These are phyloP conservation scores for Morpho deidamia DNA, from an alignment of 2,888 invertebrate species.

Conservation along the genomic window DNA sequence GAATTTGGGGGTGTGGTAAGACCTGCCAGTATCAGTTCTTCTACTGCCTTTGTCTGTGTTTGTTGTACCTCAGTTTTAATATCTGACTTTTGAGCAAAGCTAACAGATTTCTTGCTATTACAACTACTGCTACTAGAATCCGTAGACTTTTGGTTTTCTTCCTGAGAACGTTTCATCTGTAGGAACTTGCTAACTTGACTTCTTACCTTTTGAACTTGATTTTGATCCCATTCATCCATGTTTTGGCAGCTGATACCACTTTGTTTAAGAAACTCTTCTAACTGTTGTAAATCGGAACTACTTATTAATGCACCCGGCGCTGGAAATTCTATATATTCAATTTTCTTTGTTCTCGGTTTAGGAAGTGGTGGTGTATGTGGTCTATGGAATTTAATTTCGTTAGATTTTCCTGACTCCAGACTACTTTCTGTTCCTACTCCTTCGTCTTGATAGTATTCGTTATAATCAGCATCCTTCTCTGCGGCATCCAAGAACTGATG, in stretches of 20 bases:
- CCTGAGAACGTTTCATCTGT: conserved; percentile 83
- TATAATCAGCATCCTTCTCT: conserved; percentile 74
- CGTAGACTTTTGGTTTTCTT: conserved; percentile 78
- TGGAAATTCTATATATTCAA: conserved; percentile 70
- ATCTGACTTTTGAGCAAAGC: conserved; percentile 82
- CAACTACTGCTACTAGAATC: conserved; percentile 79
- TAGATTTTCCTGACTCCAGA: conserved; percentile 78
- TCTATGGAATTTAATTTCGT: conserved; percentile 67
- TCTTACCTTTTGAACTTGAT: conserved; percentile 83
- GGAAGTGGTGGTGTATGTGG: conserved; percentile 75
- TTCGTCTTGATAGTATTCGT: conserved; percentile 79
- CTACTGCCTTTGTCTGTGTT: conserved; percentile 65
- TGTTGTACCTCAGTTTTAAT: conserved; percentile 56
- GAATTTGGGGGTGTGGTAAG: conserved; percentile 85
- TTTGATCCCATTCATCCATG: conserved; percentile 82
- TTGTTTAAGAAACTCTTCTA: conserved; percentile 84
- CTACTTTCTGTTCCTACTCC: conserved; percentile 80
- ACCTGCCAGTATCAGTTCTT: conserved; percentile 63
- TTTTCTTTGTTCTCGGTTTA: conserved; percentile 68
- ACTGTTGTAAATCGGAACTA: conserved; percentile 81
- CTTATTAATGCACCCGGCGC: conserved; percentile 73
- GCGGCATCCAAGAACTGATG: conserved; percentile 75
- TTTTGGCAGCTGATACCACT: conserved; percentile 85
- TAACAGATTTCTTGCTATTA: conserved; percentile 85
- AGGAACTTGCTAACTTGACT: conserved; percentile 85